Conservation (phyloP, 1,140 invertebrate species). For the Lysiphlebus fabarum region DNA sequence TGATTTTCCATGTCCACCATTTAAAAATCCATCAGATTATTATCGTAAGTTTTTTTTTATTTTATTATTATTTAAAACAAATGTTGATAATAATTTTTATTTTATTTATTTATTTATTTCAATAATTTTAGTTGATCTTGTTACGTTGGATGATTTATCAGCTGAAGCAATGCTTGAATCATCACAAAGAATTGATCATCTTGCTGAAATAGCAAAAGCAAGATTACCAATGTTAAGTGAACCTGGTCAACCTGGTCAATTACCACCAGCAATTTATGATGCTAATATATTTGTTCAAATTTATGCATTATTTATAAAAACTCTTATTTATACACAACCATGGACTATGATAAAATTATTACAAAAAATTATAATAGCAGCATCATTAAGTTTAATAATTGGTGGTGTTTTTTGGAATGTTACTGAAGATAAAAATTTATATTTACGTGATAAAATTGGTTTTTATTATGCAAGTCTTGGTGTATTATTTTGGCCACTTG, state of each 20-base stretch:
- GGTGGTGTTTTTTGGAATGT: constrained; percentile 89
- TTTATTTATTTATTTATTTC: not conserved
- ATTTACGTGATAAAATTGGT: constrained; percentile 73
- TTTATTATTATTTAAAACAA: constrained; percentile 8
- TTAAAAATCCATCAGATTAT: constrained; percentile 95
- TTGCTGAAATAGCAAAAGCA: constrained; percentile 77
- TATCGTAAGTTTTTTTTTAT: constrained; percentile 70
- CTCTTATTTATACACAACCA: constrained; percentile 81
- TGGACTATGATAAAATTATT: constrained; percentile 77
- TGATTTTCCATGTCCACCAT: constrained; percentile 91
- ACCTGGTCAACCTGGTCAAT: constrained; percentile 70
- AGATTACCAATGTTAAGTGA: constrained; percentile 63
- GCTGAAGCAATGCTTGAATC: constrained; percentile 92
- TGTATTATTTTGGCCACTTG: constrained; percentile 73
- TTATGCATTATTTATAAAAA: constrained; percentile 64
- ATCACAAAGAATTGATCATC: constrained; percentile 84
- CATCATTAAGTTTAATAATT: constrained; percentile 75
- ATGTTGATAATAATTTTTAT: not conserved
- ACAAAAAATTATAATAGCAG: constrained; percentile 71
- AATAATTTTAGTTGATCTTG: constrained; percentile 80
- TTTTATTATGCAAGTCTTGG: constrained; percentile 82
- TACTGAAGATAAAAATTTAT: constrained; percentile 65
- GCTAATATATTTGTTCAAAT: constrained; percentile 65
- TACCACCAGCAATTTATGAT: constrained; percentile 64
- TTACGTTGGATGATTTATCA: constrained; percentile 88